phyloP scores from a whole-genome alignment of 2,797 vertebrate genomes.

The Neosilurus hyrtlii region DNA sequence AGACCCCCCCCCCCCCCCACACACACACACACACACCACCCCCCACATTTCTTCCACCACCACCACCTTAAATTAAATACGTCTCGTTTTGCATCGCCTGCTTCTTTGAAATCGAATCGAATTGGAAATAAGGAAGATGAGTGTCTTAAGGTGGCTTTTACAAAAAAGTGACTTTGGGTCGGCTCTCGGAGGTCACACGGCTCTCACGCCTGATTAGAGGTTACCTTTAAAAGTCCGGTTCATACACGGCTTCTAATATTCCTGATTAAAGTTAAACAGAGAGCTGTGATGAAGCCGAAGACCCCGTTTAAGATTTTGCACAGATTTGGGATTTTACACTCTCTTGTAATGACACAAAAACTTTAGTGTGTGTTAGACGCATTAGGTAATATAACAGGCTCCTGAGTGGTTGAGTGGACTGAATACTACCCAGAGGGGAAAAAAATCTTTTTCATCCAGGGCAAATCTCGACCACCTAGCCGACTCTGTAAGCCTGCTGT shows the following conservation, averaged over 20 bases:
- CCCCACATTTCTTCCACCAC: too few relatives aligned
- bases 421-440: not conserved
- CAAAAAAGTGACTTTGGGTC: slow-evolving; percentile 64
- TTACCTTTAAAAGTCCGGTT: slow-evolving; percentile 70
- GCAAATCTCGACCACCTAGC: too few relatives aligned
- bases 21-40: too few relatives aligned
- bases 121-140: slow-evolving; percentile 46
- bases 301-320: slow-evolving; percentile 5
- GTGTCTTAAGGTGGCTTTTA: slow-evolving; percentile 46
- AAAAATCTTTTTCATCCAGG: not conserved
- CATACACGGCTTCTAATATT: slow-evolving; percentile 71
- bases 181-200: slow-evolving; percentile 59
- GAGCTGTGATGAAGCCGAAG: slow-evolving; percentile 65
- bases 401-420: not conserved
- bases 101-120: slow-evolving; percentile 43
- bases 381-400: not conserved
- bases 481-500: too few relatives aligned
- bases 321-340: not conserved
- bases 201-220: slow-evolving; percentile 70
- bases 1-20: slow-evolving; percentile 3
- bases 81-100: slow-evolving; percentile 43
- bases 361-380: not conserved
- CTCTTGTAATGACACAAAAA: not conserved
- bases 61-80: slow-evolving; percentile 19
- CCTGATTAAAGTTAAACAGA: slow-evolving; percentile 73